Evolutionary conservation across 2,113 vertebrate genomes (phyloP), one percentile per base, ranked within the genome.

Genomic region (Rhabdomys dilectus): DNA sequence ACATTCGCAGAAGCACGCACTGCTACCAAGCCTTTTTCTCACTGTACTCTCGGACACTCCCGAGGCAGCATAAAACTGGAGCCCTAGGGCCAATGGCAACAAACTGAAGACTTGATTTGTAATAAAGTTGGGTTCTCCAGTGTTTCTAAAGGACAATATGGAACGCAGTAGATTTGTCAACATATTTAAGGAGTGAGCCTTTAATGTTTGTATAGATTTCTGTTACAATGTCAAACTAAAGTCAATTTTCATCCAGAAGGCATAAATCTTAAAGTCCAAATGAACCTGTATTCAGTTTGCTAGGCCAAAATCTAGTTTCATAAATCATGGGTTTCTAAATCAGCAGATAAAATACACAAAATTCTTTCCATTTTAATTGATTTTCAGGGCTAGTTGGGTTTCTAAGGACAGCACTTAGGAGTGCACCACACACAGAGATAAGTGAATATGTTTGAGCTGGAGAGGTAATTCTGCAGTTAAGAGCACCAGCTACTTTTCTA

Each of bases 101-200:
- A 92, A 62, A 80, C 64, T 82, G 36, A 94, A 94, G 17, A 66
- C 82, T 86, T 86, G 62, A 87, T 62, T 92, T 70, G 36, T 42
- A 96, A 76, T 73, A 84, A 91, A 96, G 15, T n/a, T 93, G 78
- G 10, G 9, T 91, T 96, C 84, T 58, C 88, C 91, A 39, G 86
- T 81, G 15, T 75, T 95, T 34, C 45, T 90, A 17, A 58, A 88
- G 97, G 66, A 34, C 80, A 68, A 51, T 48, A 60, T 88, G 75
- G 77, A 77, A 60, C 39, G 91, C 45, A 68, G 34, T 45, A 72
- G 24, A 86, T 81, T 88, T 93, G 88, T 85, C 42, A 36, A 77
- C 34, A 58, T 36, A 53, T 29, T 29, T 81, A 80, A 53, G 17
- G 19, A 66, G 56, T 53, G 66, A 48, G 31, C 62, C 10, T 91